These are phyloP conservation scores for Parapristionchus giblindavisi DNA, from an alignment of 2,888 invertebrate genomes.

Conservation along the genomic window DNA sequence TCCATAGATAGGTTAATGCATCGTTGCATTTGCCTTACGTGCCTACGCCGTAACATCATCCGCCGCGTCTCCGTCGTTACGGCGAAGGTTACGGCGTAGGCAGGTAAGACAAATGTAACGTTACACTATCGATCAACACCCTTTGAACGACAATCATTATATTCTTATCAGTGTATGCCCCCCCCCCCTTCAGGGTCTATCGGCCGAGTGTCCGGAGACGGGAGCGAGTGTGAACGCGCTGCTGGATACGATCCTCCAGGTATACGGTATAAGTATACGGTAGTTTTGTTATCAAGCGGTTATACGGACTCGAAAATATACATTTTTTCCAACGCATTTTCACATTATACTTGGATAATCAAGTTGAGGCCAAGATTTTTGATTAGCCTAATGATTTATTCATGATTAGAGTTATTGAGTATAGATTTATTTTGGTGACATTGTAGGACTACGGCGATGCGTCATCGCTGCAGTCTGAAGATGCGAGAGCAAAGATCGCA, in stretches of 20 bases:
- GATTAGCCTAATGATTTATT: too few relatives aligned
- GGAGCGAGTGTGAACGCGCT: slow-evolving; percentile 28
- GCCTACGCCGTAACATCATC: too few relatives aligned
- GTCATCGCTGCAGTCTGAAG: background rate
- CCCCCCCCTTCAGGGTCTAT: slow-evolving; percentile 14
- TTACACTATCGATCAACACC: too few relatives aligned
- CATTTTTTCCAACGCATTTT: background rate
- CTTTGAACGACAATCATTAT: background rate
- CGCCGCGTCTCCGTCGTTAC: too few relatives aligned
- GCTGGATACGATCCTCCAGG: slow-evolving; percentile 28
- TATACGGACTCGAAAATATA: background rate
- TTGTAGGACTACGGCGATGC: slow-evolving; percentile 34
- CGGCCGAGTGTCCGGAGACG: slow-evolving; percentile 25
- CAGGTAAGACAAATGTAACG: too few relatives aligned
- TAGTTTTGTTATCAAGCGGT: background rate
- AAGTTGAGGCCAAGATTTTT: too few relatives aligned
- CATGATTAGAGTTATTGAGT: background rate
- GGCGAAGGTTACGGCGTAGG: too few relatives aligned
- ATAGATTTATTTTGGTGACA: background rate
- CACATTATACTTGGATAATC: too few relatives aligned
- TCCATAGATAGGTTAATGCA: too few relatives aligned
- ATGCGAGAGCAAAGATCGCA: slow-evolving; percentile 32
- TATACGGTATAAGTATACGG: background rate
- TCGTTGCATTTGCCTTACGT: too few relatives aligned
- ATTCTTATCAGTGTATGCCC: background rate